Evolutionary conservation across 2,797 vertebrate genomes (phyloP).

Genomic region (Crax fasciolata): DNA sequence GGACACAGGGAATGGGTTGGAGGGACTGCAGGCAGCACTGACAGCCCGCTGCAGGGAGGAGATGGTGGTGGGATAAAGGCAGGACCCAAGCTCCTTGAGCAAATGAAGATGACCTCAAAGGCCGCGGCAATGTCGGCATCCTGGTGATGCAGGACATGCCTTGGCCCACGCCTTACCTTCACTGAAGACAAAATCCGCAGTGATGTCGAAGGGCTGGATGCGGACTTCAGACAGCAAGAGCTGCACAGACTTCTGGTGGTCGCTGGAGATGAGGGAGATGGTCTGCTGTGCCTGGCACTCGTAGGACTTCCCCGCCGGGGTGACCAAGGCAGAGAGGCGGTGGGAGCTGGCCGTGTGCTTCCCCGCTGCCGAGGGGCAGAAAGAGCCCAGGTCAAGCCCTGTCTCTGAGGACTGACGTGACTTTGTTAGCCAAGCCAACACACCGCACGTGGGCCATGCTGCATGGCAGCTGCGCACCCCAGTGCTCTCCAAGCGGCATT

Average conservation of each 20-base stretch:
- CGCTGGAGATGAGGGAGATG: slow-evolving; percentile 91
- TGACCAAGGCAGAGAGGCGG: slow-evolving; percentile 91
- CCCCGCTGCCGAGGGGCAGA: slow-evolving; percentile 84
- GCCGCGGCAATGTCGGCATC: fast-evolving
- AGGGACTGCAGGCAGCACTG: not conserved
- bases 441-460: fast-evolving
- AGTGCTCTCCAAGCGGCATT: not conserved
- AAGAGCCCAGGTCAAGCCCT: not conserved
- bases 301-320: slow-evolving; percentile 91
- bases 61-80: not conserved
- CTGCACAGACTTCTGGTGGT: slow-evolving; percentile 93
- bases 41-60: not conserved
- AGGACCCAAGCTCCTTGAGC: not conserved
- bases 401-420: fast-evolving
- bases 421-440: fast-evolving
- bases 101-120: not conserved
- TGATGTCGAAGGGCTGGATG: slow-evolving; percentile 96
- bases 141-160: fast-evolving
- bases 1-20: not conserved
- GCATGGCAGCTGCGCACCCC: not conserved
- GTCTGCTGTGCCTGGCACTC: slow-evolving; percentile 92
- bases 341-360: slow-evolving; percentile 93
- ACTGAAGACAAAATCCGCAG: slow-evolving; percentile 95
- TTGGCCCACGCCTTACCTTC: slow-evolving; percentile 85
- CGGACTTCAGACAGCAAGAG: slow-evolving; percentile 92